Percentiles rank a stretch among this genome's conserved stretches.
Evolutionary conservation across 2,113 vertebrate genomes (phyloP).

Genomic region (Rynchops niger): DNA sequence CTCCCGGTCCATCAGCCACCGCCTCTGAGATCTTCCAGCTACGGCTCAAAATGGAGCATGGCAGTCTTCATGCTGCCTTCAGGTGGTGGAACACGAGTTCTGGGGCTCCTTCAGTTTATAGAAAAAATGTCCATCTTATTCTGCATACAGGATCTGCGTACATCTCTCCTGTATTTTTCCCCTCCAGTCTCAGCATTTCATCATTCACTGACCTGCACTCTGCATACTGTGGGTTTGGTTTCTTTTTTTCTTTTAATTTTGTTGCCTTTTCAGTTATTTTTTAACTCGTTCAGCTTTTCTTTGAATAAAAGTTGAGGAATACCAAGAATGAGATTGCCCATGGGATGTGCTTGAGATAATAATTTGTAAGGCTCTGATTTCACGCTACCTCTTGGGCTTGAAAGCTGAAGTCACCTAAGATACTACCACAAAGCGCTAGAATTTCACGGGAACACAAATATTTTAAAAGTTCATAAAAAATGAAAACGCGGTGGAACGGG

Average conservation of each 20-base stretch:
- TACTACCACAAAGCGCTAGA: background rate
- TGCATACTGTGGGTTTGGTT: accelerated
- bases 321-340: background rate
- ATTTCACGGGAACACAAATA: background rate
- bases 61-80: background rate
- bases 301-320: background rate
- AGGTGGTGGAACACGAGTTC: background rate
- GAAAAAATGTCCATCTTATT: background rate
- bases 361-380: background rate
- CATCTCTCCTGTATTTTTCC: background rate
- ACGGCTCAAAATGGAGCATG: background rate
- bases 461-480: background rate
- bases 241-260: background rate
- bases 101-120: background rate
- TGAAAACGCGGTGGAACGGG: background rate
- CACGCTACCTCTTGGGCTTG: too few species aligned
- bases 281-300: background rate
- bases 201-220: background rate
- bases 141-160: background rate
- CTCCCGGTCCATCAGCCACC: accelerated
- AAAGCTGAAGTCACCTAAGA: background rate
- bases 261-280: background rate
- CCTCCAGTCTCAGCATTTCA: background rate
- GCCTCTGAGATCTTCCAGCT: background rate
- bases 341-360: background rate